A percentile compares a stretch with the other conserved stretches of the same genome.
Evolutionary conservation across 30 jellyfish, hydroid and myxozoan genomes (phyloP).

Genomic region (Hydra vulgaris): DNA sequence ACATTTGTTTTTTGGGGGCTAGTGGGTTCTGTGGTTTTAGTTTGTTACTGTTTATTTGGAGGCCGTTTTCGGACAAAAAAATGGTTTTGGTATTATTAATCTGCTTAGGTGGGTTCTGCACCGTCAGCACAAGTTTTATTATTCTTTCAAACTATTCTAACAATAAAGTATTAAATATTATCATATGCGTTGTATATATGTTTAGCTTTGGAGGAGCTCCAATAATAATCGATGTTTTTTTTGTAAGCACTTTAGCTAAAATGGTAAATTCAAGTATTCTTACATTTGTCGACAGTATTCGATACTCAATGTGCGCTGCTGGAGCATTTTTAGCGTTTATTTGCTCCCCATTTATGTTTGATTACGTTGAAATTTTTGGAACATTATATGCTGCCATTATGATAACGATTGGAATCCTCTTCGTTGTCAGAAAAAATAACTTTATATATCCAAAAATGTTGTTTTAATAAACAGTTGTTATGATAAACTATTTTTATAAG

Average conservation of each 20-base stretch:
- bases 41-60: neutral
- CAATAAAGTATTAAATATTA: neutral
- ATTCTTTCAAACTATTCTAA: neutral
- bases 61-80: neutral
- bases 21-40: neutral
- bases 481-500: too few species aligned
- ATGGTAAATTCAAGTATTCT: neutral
- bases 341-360: neutral
- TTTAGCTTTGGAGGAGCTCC: neutral
- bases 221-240: neutral
- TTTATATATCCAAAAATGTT: neutral
- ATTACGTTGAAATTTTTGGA: neutral
- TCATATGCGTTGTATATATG: neutral
- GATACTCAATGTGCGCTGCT: neutral
- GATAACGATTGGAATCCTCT: neutral
- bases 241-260: neutral
- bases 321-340: neutral
- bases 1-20: neutral
- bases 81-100: neutral
- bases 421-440: neutral
- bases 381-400: neutral
- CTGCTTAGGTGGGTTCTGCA: neutral
- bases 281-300: conserved; percentile 1
- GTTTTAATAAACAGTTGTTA: neutral
- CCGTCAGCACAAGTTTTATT: neutral